Evolutionary conservation across 2,888 invertebrate species (phyloP).

Genomic region (Ischnura elegans): DNA sequence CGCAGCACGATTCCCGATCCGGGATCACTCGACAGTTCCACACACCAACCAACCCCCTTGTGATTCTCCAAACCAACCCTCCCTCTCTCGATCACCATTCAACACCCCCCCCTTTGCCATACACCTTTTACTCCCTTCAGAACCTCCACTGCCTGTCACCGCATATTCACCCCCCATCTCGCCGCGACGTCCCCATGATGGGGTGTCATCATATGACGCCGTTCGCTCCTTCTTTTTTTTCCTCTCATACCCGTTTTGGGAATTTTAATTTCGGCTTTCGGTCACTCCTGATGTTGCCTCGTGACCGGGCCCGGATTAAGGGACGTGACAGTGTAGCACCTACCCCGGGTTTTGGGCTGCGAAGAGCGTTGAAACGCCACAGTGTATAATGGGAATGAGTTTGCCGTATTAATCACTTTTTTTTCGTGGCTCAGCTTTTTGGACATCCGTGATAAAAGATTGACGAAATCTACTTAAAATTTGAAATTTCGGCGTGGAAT

Average conservation of each 20-base stretch:
- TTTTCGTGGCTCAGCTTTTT: too few species aligned
- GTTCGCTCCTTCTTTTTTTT: neutral
- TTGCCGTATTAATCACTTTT: too few species aligned
- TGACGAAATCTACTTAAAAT: too few species aligned
- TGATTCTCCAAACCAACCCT: slow-evolving; percentile 11
- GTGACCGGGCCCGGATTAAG: neutral
- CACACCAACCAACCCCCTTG: neutral
- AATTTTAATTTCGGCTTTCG: neutral
- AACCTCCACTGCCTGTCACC: neutral
- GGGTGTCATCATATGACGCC: neutral
- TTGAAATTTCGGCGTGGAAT: too few species aligned
- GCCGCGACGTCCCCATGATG: neutral
- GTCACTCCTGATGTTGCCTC: neutral
- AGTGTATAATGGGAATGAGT: too few species aligned
- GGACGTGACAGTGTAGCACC: neutral
- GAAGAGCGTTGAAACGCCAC: too few species aligned
- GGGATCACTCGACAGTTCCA: neutral
- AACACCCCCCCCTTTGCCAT: neutral
- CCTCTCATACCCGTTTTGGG: neutral
- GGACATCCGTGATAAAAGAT: too few species aligned
- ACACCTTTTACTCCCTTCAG: neutral
- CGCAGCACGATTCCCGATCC: slow-evolving; percentile 18
- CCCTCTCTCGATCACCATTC: neutral
- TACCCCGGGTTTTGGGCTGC: too few species aligned
- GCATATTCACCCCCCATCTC: neutral